phyloP scores from a whole-genome alignment of 2,113 vertebrate species.

The Mixornis gularis region DNA sequence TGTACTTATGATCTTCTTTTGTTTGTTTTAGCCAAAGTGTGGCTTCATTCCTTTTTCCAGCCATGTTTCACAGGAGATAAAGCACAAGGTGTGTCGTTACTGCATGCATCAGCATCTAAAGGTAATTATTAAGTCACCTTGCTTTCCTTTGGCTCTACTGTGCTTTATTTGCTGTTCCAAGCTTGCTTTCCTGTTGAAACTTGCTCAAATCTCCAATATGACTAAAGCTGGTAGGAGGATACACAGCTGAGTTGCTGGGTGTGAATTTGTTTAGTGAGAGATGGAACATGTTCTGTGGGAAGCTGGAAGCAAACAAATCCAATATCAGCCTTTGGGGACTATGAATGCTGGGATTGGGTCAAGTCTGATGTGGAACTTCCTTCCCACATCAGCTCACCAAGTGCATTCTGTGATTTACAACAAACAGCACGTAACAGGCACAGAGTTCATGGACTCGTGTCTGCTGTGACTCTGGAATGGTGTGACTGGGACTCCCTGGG shows the following conservation, averaged over 20 bases:
- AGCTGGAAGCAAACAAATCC: conserved; percentile 2
- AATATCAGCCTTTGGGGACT: not conserved
- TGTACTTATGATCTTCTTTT: not conserved
- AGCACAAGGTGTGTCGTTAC: conserved; percentile 92
- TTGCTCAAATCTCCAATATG: not conserved
- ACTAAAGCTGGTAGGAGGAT: not conserved
- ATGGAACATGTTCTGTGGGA: conserved; percentile 30
- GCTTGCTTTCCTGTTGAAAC: not conserved
- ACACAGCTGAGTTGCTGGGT: not conserved
- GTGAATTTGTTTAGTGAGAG: conserved; percentile 12
- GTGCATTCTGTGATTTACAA: not conserved
- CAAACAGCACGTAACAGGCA: not conserved
- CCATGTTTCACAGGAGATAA: conserved; percentile 88
- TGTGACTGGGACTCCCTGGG: not conserved
- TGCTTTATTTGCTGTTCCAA: not conserved
- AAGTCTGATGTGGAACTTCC: not conserved
- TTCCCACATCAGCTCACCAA: not conserved
- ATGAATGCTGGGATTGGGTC: not conserved
- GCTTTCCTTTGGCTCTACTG: not conserved
- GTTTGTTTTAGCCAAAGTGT: conserved; percentile 88
- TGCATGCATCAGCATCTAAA: conserved; percentile 96
- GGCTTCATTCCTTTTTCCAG: conserved; percentile 92
- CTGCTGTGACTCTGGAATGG: not conserved
- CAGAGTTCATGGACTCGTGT: rapidly evolving
- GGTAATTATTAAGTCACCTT: conserved; percentile 56